A percentile compares a stretch with the other conserved stretches of the same genome.
These are phyloP conservation scores for Anguilla rostrata DNA, from an alignment of 2,113 vertebrate genomes.

Conservation along the genomic window DNA sequence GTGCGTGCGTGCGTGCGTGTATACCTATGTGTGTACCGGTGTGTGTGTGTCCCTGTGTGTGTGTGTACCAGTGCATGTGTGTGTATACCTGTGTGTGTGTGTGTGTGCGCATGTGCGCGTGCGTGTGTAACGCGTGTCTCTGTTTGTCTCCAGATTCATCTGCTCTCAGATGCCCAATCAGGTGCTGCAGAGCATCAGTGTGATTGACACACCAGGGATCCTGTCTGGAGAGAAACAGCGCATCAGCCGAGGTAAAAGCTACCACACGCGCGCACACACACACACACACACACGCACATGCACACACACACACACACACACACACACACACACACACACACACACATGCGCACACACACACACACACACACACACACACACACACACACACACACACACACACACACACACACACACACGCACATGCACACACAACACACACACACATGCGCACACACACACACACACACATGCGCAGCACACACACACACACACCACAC, in stretches of 20 bases:
- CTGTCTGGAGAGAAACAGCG: conserved; percentile 96
- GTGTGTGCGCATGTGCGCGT: neutral
- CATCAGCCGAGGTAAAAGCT: conserved; percentile 85
- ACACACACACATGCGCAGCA: too few species aligned
- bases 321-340: neutral
- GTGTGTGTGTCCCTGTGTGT: too few species aligned
- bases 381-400: neutral
- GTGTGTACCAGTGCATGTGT: too few species aligned
- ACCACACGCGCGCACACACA: neutral
- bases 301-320: neutral
- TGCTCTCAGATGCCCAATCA: conserved; percentile 95
- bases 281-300: neutral
- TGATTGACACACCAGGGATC: conserved; percentile 95
- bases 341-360: conserved; percentile 10
- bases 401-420: neutral
- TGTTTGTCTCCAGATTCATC: conserved; percentile 79
- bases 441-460: too few species aligned
- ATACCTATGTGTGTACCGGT: too few species aligned
- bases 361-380: neutral
- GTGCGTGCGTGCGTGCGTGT: too few species aligned
- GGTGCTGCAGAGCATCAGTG: conserved; percentile 94
- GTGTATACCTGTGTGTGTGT: too few species aligned
- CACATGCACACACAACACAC: neutral
- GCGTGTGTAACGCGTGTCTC: neutral
- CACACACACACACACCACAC: too few species aligned